phyloP scores from a whole-genome alignment of 2,797 vertebrate species.

The Siniperca undulata region DNA sequence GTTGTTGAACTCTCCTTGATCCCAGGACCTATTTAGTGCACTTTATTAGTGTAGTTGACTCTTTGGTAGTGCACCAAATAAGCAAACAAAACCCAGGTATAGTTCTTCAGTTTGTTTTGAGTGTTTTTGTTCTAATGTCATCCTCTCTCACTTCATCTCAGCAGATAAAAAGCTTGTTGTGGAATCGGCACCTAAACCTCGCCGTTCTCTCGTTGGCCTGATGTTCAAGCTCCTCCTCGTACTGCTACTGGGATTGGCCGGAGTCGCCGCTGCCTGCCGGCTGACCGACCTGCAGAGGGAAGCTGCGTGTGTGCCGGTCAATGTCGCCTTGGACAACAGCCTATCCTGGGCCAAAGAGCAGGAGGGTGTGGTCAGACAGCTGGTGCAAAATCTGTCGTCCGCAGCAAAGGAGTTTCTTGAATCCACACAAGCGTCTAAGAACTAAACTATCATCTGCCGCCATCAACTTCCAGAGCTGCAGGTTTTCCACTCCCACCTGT shows the following conservation, averaged over 20 bases:
- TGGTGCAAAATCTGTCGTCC: slow-evolving; percentile 88
- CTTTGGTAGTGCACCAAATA: not conserved
- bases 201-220: slow-evolving; percentile 81
- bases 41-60: not conserved
- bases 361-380: slow-evolving; percentile 84
- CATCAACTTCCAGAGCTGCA: slow-evolving; percentile 28
- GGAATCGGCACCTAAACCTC: slow-evolving; percentile 75
- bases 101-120: not conserved
- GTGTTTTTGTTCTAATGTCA: not conserved
- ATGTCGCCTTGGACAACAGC: slow-evolving; percentile 85
- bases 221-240: slow-evolving; percentile 89
- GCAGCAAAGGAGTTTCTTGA: slow-evolving; percentile 74
- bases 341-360: slow-evolving; percentile 88
- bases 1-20: not conserved
- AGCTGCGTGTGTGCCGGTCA: slow-evolving; percentile 87
- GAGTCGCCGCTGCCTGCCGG: slow-evolving; percentile 83
- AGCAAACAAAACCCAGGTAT: not conserved
- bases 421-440: slow-evolving; percentile 76
- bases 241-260: slow-evolving; percentile 83
- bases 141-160: not conserved
- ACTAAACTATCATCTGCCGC: slow-evolving; percentile 49
- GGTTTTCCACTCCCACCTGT: slow-evolving; percentile 45
- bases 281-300: slow-evolving; percentile 89
- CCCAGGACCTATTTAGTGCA: not conserved
- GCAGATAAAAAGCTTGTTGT: slow-evolving; percentile 81